Evolutionary conservation across 1,140 invertebrate genomes (phyloP), one percentile per base, ranked within the genome.

Genomic region (Armadillidium nasatum): DNA sequence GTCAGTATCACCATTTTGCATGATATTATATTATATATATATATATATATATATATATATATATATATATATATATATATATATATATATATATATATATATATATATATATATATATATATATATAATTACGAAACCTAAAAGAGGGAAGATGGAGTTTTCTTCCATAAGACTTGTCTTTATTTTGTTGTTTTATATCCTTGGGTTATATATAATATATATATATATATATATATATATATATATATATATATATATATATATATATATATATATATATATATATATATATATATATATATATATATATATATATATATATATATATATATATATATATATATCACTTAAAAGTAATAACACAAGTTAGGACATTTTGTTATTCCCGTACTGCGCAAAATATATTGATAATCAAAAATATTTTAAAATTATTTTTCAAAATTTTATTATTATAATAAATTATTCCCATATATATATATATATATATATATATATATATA

Each of bases 231-330:
- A 68, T 68, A 68, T 68, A 21, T 68, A 21, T 21, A 68, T 19
- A 68, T 68, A 68, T 68, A 68, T 21, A 68, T 68, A 68, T 1
- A 68, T 68, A 68, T 68, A 21, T 68, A 68, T 68, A 68, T 68
- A 68, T 21, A 68, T 19, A 68, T 21, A 68, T 19, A 68, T 21
- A 68, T 19, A 68, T 68, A 21, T 19, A 68, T 68, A 68, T 7
- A 68, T 22, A 33, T 33, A 33, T 67, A 67, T 67, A 67, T 67
- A 67, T 67, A 67, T 67, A 67, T 67, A 67, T 67, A 67, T 67
- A 67, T 67, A 67, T 67, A 67, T 67, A 67, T 67, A 67, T 67
- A 67, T 67, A 67, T 67, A 67, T 67, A 67, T 67, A 67, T 67
- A 67, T 67, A 67, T 67, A 67, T 67, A 67, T 67, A 67, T 33